A percentile compares a stretch with the other conserved stretches of the same genome.
Evolutionary conservation across 2,797 vertebrate species (phyloP).

Genomic region (Anguilla anguilla): DNA sequence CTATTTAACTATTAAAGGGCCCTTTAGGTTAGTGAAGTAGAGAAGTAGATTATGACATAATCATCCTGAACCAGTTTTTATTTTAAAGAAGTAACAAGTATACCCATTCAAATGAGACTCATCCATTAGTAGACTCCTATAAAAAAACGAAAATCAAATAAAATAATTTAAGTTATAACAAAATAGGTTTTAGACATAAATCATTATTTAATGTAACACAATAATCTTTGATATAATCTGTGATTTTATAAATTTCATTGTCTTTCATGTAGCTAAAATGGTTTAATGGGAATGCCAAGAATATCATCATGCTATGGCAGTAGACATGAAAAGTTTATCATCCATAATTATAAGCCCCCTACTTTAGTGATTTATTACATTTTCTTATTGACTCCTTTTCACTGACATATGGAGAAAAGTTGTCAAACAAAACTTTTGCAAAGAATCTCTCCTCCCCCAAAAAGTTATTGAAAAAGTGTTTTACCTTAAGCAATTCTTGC

Average conservation of each 20-base stretch:
- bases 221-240: background rate
- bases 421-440: background rate
- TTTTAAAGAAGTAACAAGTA: background rate
- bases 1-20: no score
- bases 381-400: background rate
- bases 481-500: background rate
- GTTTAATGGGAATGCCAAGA: background rate
- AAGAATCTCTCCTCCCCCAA: background rate
- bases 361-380: background rate
- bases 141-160: background rate
- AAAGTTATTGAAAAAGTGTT: background rate
- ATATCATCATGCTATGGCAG: background rate
- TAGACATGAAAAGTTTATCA: background rate
- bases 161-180: background rate
- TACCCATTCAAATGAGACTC: background rate
- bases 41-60: background rate
- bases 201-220: background rate
- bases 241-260: background rate
- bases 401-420: background rate
- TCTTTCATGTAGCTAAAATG: background rate
- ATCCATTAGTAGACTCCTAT: background rate
- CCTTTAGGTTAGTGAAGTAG: background rate
- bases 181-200: no score
- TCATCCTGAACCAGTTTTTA: background rate
- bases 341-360: background rate